Evolutionary conservation across 2,888 invertebrate species (phyloP).

Genomic region (Heteropelma amictum): DNA sequence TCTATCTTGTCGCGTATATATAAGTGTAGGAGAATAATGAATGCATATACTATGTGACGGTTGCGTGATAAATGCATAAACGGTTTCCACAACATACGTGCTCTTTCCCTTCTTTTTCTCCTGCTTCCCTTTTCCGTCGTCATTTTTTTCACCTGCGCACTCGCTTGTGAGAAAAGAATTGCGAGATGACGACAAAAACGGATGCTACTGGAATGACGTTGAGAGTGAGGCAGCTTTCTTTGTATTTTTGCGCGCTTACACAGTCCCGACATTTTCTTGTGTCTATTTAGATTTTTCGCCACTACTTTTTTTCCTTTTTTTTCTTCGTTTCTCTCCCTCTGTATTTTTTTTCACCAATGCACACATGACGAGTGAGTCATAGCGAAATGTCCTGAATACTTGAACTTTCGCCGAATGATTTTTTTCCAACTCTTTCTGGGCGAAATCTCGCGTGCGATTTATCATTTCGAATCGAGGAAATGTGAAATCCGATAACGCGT

Average conservation of each 20-base stretch:
- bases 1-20: neutral
- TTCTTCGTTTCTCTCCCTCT: neutral
- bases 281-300: slow-evolving; percentile 15
- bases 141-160: neutral
- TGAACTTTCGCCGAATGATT: neutral
- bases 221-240: slow-evolving; percentile 15
- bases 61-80: slow-evolving; percentile 56
- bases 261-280: neutral
- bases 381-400: slow-evolving; percentile 21
- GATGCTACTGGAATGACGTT: slow-evolving; percentile 40
- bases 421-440: neutral
- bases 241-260: slow-evolving; percentile 9
- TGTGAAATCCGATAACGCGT: neutral
- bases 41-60: slow-evolving; percentile 34
- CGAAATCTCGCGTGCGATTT: neutral
- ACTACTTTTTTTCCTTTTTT: slow-evolving; percentile 1
- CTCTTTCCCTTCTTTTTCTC: neutral
- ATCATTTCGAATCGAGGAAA: neutral
- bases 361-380: slow-evolving; percentile 32
- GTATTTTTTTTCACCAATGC: slow-evolving; percentile 13
- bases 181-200: slow-evolving; percentile 32
- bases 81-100: slow-evolving; percentile 37
- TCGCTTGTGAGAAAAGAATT: slow-evolving; percentile 24
- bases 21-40: neutral
- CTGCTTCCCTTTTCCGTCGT: too few species aligned